Base-by-base conservation (phyloP, 1,140 invertebrate genomes). In the Antheraea mylitta region DNA sequence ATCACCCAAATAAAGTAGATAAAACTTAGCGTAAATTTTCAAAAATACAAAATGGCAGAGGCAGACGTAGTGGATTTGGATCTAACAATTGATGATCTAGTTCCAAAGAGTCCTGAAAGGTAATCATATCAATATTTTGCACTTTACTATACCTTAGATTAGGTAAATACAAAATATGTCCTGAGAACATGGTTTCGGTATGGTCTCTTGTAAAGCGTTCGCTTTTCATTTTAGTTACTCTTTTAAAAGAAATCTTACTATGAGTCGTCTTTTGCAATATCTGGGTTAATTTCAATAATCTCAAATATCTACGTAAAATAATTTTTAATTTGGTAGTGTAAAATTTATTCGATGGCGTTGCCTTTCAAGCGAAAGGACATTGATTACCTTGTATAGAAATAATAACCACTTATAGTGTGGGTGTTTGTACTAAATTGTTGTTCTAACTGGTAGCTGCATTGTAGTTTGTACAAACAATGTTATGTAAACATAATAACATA, bases 71-170 rank as follows among this genome's bases (percentile, higher is more conserved):
- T 82, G 69, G 89, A 90, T 80, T 81, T 88, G 72, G 87, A 91
- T 85, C 78, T 89, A 72, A 89, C 85, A 61, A 91, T 91, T 64
- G 91, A 92, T 77, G 90, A 91, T 79, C 85, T 91, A 77, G 83
- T 90, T 75, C 91, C 91, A 53, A 92, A 92, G 79, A 90, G 89
- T 73, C 82, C 86, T 68, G 89, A 92, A 82, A 91, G 86, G 91
- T 92, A 87, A 81, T 53, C 9, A 53, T 53, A 11, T 53, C 16
- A 53, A 53, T 53, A 13, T 53, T 16, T 42, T 9, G 38, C 11
- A 0, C 8, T 42, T 53, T 53, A 53, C 45, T 16, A 53, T 53
- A 53, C 9, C 38, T 42, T 7, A 11, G 38, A 11, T 30, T 42
- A 11, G 8, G 38, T 42, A 53, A 53, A 53, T 53, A 53, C 13